Base-by-base conservation (phyloP, 2,888 invertebrate genomes). In the Polietes domitor region DNA sequence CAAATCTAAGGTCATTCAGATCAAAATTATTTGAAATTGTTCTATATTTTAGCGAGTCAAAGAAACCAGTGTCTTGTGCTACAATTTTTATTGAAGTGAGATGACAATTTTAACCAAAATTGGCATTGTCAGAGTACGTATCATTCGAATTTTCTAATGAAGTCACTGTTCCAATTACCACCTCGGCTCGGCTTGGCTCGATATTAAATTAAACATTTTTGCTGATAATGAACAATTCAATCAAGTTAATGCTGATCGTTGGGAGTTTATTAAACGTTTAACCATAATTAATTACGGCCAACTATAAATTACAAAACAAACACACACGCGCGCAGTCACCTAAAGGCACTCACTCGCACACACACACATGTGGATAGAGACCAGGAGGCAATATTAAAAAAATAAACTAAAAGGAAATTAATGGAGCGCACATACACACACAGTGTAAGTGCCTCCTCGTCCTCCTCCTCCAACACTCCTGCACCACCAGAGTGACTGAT, bases 341-440 rank as follows among this genome's bases (percentile, higher is more conserved):
- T 43, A 0, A n/a, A n/a, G 26, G 6, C 55, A 58, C 61, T 3
- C 28, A 28, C 63, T 1, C 17, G 15, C 43, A 21, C 17, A 21
- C 19, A 68, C 68, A 68, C 63, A 32, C 65, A 65, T 41, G 10
- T 32, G 37, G 19, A 17, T 2, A 28, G 1, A 63, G 37, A 41
- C 26, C 26, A 41, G 61, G 21, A 76, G 53, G 19, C 21, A 61
- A 21, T 2, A 53, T 53, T 53, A 53, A 53, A 47, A 63, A 65
- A 24, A 43, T 58, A 12, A 9, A 47, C 32, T 37, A 79, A 68
- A 53, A 76, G 72, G 58, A 76, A 83, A 71, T 83, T 79, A 79
- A 75, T 83, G 83, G 79, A 83, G 78, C 83, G 58, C 43, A 79
- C 53, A 68, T 17, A 53, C 50, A n/a, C n/a, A n/a, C 41, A 19